Conservation (phyloP, 2,113 vertebrate species). For the Mohoua ochrocephala region DNA sequence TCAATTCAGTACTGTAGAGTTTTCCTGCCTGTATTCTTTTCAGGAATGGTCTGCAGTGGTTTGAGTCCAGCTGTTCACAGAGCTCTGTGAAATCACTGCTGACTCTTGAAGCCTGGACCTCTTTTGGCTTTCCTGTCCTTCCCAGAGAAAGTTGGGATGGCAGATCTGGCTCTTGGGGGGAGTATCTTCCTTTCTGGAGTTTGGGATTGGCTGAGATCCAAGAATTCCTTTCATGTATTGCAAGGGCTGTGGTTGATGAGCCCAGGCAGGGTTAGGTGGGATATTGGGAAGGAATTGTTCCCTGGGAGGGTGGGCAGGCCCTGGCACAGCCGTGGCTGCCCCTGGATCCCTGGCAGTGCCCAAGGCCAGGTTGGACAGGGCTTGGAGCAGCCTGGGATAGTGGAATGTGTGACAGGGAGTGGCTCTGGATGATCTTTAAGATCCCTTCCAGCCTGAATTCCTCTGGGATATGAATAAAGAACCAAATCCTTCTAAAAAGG, state of each 20-base stretch:
- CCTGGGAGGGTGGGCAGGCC: accelerated
- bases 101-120: not conserved
- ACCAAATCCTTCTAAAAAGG: not conserved
- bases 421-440: accelerated
- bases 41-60: not conserved
- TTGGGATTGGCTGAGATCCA: not conserved
- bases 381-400: accelerated
- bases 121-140: not conserved
- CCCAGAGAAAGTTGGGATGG: not conserved
- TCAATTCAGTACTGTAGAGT: not conserved
- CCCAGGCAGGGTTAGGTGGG: not conserved
- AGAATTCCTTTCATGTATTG: not conserved
- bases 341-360: not conserved
- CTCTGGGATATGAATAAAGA: not conserved
- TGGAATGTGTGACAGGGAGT: not conserved
- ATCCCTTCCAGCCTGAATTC: not conserved
- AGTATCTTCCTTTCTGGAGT: not conserved
- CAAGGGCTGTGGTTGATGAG: not conserved
- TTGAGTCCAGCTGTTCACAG: not conserved
- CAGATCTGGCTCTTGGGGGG: not conserved
- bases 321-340: not conserved
- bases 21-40: not conserved
- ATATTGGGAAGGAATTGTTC: not conserved
- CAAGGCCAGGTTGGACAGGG: not conserved
- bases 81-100: not conserved